These are phyloP conservation scores for Gonioctena quinquepunctata DNA, from an alignment of 1,140 invertebrate genomes.

Conservation along the genomic window DNA sequence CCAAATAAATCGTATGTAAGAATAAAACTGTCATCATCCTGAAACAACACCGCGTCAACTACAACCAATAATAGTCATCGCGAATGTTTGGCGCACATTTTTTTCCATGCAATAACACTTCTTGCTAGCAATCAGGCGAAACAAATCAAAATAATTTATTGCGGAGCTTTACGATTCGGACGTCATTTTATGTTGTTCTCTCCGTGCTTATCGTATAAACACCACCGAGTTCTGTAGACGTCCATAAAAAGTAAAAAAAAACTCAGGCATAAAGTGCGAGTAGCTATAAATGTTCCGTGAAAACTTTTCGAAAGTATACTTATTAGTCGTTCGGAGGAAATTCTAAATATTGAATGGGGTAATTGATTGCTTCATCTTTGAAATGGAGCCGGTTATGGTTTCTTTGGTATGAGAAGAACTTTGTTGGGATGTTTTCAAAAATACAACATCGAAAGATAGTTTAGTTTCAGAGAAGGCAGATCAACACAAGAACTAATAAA, in stretches of 20 bases:
- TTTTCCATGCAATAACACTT: conserved; percentile 13
- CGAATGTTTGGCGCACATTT: neutral
- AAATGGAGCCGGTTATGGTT: neutral
- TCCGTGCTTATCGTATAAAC: conserved; percentile 41
- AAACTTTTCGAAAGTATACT: conserved; percentile 17
- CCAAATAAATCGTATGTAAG: neutral
- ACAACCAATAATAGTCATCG: neutral
- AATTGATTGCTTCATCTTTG: neutral
- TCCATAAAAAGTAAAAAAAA: conserved; percentile 17
- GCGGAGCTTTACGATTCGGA: conserved; percentile 36
- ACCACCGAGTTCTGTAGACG: conserved; percentile 20
- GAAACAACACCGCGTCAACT: neutral
- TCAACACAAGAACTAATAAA: no score
- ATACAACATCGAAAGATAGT: no score
- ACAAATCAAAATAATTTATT: conserved; percentile 44
- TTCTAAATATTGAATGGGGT: conserved; percentile 20
- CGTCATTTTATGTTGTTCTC: conserved; percentile 39
- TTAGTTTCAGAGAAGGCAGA: no score
- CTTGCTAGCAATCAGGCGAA: conserved; percentile 39
- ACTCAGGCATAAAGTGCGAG: conserved; percentile 21
- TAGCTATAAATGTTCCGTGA: conserved; percentile 15
- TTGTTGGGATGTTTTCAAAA: no score
- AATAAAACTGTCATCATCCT: neutral
- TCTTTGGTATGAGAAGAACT: no score
- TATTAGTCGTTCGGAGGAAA: conserved; percentile 16